These are phyloP conservation scores for Aphelinus certus DNA, from an alignment of 1,140 invertebrate genomes.

Conservation along the genomic window DNA sequence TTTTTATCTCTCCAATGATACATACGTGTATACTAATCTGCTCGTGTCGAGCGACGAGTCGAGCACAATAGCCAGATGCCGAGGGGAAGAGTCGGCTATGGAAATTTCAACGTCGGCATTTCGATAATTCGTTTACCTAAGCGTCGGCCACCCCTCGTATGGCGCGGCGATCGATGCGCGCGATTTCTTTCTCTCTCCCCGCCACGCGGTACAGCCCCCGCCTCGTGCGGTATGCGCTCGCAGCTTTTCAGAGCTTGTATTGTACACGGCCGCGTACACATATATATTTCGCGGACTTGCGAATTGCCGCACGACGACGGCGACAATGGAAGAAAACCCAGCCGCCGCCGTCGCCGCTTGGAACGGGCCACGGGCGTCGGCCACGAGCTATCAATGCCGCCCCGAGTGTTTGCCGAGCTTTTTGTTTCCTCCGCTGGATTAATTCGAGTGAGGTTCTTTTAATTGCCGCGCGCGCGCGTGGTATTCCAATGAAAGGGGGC, in stretches of 20 bases:
- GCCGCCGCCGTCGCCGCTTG: no score
- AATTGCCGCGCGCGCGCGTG: no score
- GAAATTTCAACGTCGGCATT: constrained; percentile 45
- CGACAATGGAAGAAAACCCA: constrained; percentile 24
- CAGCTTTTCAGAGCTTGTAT: not conserved
- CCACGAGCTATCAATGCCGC: no score
- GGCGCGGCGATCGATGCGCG: not conserved
- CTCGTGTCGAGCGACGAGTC: no score
- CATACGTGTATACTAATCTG: no score
- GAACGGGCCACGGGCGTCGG: no score
- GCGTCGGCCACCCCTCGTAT: constrained; percentile 8
- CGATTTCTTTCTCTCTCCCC: constrained; percentile 7
- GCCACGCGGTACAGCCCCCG: not conserved
- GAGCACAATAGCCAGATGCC: not conserved
- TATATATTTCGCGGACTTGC: constrained; percentile 11
- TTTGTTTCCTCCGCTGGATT: no score
- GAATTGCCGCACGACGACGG: constrained; percentile 1
- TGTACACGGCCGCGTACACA: not conserved
- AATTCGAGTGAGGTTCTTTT: no score
- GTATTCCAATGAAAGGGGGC: no score
- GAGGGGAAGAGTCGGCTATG: constrained; percentile 23
- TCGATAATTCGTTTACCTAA: constrained; percentile 51
- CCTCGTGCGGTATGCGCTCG: not conserved
- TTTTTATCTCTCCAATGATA: no score
- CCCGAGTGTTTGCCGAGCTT: not conserved